Base-by-base conservation (phyloP, 2,888 invertebrate genomes). In the Trimorus sp. region DNA sequence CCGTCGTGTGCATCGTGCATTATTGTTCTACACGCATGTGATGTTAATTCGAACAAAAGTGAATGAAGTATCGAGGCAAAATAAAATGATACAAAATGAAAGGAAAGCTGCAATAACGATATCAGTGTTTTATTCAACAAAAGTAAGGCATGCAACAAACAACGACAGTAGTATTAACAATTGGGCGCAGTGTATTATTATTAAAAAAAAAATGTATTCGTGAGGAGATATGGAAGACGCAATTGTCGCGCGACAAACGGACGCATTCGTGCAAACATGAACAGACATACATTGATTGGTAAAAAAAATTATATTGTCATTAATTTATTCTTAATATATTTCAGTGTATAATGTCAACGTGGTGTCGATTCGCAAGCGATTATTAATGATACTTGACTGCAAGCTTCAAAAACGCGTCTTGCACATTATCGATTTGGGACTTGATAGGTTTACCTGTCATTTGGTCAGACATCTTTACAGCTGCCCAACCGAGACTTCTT, bases 401-500 rank as follows among this genome's bases (percentile, higher is more conserved):
- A 58, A 82, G 71, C 36, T 60, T 60, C 38, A 82, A 60, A 79
- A 85, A 81, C 15, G 84, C 83, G 63, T 86, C 83, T 82, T 84
- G 85, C 53, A 84, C 79, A 36, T 83, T 71, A 16, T 83, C 79
- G 63, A 84, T 70, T 8, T 56, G 1, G 36, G 54, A 66, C 62
- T 77, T 53, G 69, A 73, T 71, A 58, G 49, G 37, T 38, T 84
- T 84, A 95, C 95, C 95, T 94, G 97, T 96, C 95, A 96, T 96
- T 56, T 94, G 93, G 86, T 93, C 92, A 8, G 96, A 95, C 91
- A 95, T 96, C 90, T 96, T 95, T 6, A 94, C 93, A 0, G 94
- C 93, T 16, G 96, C 96, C 98, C 98, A 98, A 81, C 97, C 97
- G 86, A 98, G 94, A 48, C 97, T 97, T 40, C 98, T 94, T 88